Percentiles rank a stretch among this genome's conserved stretches.
Evolutionary conservation across 1,140 invertebrate genomes (phyloP).

Genomic region (Orussus abietinus): DNA sequence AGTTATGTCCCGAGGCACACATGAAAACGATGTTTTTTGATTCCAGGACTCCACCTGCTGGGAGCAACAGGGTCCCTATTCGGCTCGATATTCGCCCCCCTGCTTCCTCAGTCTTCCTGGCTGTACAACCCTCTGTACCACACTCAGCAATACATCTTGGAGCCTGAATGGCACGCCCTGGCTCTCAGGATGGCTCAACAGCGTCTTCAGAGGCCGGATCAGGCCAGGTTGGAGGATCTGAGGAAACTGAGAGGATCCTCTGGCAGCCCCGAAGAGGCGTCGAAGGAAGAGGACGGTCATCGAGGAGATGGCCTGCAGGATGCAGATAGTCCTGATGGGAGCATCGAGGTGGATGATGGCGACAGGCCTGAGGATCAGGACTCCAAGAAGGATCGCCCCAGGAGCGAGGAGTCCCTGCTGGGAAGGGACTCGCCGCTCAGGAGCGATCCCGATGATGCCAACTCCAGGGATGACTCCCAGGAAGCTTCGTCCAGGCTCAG

Average conservation of each 20-base stretch:
- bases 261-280: conserved; percentile 35
- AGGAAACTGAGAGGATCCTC: conserved; percentile 36
- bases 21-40: too few relatives aligned
- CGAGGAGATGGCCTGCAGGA: conserved; percentile 26
- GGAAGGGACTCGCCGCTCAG: conserved; percentile 37
- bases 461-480: conserved; percentile 24
- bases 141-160: conserved; percentile 46
- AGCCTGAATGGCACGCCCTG: conserved; percentile 49
- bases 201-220: conserved; percentile 45
- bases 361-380: conserved; percentile 30
- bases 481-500: conserved; percentile 33
- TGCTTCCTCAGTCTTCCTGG: conserved; percentile 48
- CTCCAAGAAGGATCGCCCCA: conserved; percentile 27
- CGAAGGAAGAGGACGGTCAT: conserved; percentile 32
- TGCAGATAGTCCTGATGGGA: conserved; percentile 45
- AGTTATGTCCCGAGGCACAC: too few relatives aligned
- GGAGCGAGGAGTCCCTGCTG: conserved; percentile 43
- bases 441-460: conserved; percentile 34
- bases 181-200: conserved; percentile 50
- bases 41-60: conserved; percentile 46
- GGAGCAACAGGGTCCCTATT: conserved; percentile 46
- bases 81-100: conserved; percentile 48
- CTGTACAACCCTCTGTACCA: conserved; percentile 48
- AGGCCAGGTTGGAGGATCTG: conserved; percentile 39
- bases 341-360: conserved; percentile 47